phyloP scores from a whole-genome alignment of 2,113 vertebrate species.

The Puma concolor region DNA sequence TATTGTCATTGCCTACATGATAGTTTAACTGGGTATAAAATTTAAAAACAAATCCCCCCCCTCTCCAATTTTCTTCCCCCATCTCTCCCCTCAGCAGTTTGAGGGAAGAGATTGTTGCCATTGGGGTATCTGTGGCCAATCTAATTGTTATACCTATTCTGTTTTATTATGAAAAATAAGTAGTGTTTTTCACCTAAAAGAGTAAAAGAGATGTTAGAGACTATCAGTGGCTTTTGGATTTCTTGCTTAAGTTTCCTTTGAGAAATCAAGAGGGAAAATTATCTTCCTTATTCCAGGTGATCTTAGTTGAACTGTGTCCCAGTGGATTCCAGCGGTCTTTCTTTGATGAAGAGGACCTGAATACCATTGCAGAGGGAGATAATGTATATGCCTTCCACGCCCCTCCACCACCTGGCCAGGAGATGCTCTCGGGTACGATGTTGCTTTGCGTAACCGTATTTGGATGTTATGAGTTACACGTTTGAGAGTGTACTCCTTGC shows the following conservation, averaged over 20 bases:
- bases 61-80: neutral
- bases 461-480: neutral
- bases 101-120: neutral
- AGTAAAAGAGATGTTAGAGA: neutral
- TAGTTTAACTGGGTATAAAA: conserved; percentile 41
- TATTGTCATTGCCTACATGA: neutral
- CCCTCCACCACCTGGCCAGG: conserved; percentile 80
- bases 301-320: conserved; percentile 92
- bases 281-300: conserved; percentile 86
- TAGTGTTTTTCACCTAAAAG: neutral
- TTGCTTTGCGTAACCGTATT: neutral
- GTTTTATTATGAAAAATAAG: conserved; percentile 29
- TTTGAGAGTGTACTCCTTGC: neutral
- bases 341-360: conserved; percentile 92
- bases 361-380: conserved; percentile 88
- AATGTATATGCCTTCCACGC: conserved; percentile 94
- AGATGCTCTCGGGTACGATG: conserved; percentile 87
- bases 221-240: neutral
- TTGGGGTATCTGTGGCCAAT: neutral
- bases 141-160: neutral
- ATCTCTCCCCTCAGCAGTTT: neutral
- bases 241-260: conserved; percentile 22
- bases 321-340: conserved; percentile 94
- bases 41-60: neutral
- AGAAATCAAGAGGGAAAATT: conserved; percentile 33